Percentiles rank a stretch among this genome's conserved stretches.
Evolutionary conservation across 2,888 invertebrate species (phyloP).

Genomic region (Chaitophorus viminalis): DNA sequence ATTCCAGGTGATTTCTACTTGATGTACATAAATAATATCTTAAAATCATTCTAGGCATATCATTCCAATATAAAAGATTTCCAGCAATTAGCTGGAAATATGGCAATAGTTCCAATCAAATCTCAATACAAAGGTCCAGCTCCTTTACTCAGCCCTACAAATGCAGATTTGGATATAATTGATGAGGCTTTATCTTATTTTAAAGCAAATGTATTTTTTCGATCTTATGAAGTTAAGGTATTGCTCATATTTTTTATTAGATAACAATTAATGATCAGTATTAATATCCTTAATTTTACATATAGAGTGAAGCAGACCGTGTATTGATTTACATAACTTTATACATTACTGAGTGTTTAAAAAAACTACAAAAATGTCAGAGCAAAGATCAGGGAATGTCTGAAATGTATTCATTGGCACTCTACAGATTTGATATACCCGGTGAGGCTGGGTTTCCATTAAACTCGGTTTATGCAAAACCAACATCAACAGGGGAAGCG

Average conservation of each 20-base stretch:
- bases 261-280: background rate
- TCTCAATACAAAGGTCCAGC: constrained; percentile 95
- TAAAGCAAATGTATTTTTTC: constrained; percentile 98
- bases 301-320: constrained; percentile 93
- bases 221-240: constrained; percentile 98
- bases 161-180: constrained; percentile 87
- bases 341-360: constrained; percentile 97
- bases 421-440: constrained; percentile 94
- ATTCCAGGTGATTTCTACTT: too few relatives aligned
- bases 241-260: constrained; percentile 51
- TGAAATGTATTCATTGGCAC: constrained; percentile 96
- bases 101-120: constrained; percentile 89
- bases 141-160: constrained; percentile 71
- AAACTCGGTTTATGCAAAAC: constrained; percentile 94
- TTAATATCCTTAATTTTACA: constrained; percentile 64
- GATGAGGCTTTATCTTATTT: constrained; percentile 98
- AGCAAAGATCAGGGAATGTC: constrained; percentile 86
- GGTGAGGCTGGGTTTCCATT: constrained; percentile 95
- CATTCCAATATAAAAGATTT: constrained; percentile 88
- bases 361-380: constrained; percentile 90
- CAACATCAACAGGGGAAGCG: constrained; percentile 80
- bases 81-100: constrained; percentile 84
- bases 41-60: constrained; percentile 79
- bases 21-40: constrained; percentile 6
- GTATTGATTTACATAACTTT: constrained; percentile 96